These are phyloP conservation scores for Microcebus tavaratra DNA, from an alignment of 2,113 vertebrate genomes.

Conservation along the genomic window DNA sequence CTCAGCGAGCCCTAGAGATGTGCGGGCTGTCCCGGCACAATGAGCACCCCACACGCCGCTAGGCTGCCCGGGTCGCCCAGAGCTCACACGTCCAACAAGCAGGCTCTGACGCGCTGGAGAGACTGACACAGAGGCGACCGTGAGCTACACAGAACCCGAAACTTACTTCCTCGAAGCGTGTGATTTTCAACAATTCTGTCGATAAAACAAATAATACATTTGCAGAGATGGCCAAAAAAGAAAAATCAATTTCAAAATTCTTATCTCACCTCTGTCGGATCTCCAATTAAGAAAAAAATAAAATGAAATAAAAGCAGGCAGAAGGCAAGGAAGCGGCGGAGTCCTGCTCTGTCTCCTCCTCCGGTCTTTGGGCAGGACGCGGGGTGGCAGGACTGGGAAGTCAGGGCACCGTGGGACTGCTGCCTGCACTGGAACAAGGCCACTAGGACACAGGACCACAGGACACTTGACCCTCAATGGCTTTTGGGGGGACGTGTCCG, in stretches of 20 bases:
- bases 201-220: not conserved
- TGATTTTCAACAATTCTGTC: no score
- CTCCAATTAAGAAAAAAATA: not conserved
- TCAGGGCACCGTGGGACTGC: fast-evolving
- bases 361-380: not conserved
- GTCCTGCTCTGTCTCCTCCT: not conserved
- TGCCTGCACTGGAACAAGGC: fast-evolving
- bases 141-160: not conserved
- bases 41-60: fast-evolving
- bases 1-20: no score
- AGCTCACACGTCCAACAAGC: not conserved
- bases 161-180: not conserved
- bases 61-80: not conserved
- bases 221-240: not conserved
- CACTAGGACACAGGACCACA: fast-evolving
- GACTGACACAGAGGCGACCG: not conserved
- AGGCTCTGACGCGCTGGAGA: not conserved
- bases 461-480: not conserved
- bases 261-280: not conserved
- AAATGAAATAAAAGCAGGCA: no score
- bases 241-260: not conserved
- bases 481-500: no score
- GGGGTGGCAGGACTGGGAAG: not conserved
- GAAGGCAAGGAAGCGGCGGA: fast-evolving
- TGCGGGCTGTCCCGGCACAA: fast-evolving